These are phyloP conservation scores for Charaxes varanes DNA, from an alignment of 1,140 invertebrate species.

Conservation along the genomic window DNA sequence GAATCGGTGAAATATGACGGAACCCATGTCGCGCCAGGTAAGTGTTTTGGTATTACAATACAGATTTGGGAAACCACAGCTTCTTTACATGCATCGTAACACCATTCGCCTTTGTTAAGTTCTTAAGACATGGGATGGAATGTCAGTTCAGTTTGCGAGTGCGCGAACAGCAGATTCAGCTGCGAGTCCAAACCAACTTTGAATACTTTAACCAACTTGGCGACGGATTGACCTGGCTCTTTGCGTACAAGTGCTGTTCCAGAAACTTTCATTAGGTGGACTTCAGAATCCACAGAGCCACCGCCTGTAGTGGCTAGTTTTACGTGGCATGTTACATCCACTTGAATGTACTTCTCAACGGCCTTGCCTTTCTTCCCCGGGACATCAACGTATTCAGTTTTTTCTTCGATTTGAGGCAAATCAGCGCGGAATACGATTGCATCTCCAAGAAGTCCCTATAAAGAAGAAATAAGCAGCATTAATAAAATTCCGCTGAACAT, in stretches of 20 bases:
- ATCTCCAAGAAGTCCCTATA: slow-evolving; percentile 75
- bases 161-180: slow-evolving; percentile 77
- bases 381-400: slow-evolving; percentile 74
- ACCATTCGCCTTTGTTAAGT: slow-evolving; percentile 38
- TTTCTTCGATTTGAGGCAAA: slow-evolving; percentile 77
- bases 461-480: neutral
- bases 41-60: slow-evolving; percentile 48
- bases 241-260: slow-evolving; percentile 79
- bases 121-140: slow-evolving; percentile 75
- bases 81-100: slow-evolving; percentile 35
- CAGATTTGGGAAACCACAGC: slow-evolving; percentile 16
- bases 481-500: neutral
- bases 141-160: slow-evolving; percentile 77
- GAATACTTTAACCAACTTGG: slow-evolving; percentile 76
- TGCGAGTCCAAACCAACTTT: slow-evolving; percentile 81
- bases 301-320: slow-evolving; percentile 75
- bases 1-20: slow-evolving; percentile 55
- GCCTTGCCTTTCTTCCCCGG: slow-evolving; percentile 68
- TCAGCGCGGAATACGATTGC: slow-evolving; percentile 79
- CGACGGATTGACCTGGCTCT: slow-evolving; percentile 64
- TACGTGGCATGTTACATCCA: slow-evolving; percentile 80
- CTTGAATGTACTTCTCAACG: slow-evolving; percentile 78
- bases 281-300: slow-evolving; percentile 73
- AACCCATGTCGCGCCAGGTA: slow-evolving; percentile 54
- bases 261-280: slow-evolving; percentile 78